phyloP scores from a whole-genome alignment of 2,113 vertebrate species.

The Alethe diademata region DNA sequence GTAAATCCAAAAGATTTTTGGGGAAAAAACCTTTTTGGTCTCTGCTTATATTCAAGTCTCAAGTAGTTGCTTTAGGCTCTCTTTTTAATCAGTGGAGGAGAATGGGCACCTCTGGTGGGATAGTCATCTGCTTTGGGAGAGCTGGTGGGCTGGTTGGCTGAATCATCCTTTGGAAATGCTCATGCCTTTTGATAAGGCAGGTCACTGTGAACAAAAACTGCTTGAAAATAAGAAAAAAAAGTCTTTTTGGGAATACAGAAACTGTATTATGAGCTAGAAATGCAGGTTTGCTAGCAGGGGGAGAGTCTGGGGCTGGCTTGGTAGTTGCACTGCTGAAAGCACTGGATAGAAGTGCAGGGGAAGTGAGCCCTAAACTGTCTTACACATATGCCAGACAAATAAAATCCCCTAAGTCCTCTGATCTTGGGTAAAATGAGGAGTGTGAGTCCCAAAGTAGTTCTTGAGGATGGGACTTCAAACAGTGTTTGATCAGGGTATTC shows the following conservation, averaged over 20 bases:
- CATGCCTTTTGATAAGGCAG: background rate
- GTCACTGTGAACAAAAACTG: background rate
- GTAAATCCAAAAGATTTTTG: background rate
- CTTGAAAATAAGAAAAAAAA: background rate
- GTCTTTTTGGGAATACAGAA: background rate
- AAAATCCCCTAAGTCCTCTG: background rate
- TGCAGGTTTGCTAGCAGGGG: background rate
- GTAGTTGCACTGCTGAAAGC: background rate
- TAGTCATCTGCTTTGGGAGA: background rate
- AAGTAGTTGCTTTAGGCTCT: background rate
- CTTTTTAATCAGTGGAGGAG: background rate
- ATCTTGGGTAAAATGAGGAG: background rate
- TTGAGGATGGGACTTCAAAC: background rate
- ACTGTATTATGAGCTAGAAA: background rate
- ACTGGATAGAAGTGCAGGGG: too few species aligned
- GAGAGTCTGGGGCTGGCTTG: background rate
- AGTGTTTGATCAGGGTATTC: background rate
- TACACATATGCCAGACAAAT: background rate
- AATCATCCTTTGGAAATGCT: background rate
- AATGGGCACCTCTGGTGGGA: background rate
- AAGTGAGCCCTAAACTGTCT: background rate
- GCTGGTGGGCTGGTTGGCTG: background rate
- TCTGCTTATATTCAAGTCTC: background rate
- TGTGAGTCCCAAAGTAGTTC: background rate
- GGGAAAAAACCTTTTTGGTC: accelerated